These are phyloP conservation scores for Drosophila neoperkinsi DNA, from an alignment of 2,888 invertebrate species.

Conservation along the genomic window DNA sequence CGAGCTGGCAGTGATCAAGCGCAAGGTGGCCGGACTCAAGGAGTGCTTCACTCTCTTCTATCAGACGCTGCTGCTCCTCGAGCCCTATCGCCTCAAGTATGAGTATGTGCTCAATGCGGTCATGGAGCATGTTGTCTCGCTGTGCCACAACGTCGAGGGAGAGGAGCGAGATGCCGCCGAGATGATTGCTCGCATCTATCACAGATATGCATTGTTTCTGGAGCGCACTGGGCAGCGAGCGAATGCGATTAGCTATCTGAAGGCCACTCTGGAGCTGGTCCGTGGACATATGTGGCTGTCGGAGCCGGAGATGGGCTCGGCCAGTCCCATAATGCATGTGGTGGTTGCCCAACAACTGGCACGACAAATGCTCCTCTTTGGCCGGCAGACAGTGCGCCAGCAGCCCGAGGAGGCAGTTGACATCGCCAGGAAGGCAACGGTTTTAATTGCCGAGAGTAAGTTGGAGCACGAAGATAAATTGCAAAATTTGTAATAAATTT, in stretches of 20 bases:
- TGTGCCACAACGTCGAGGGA: slow-evolving; percentile 54
- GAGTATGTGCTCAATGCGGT: slow-evolving; percentile 70
- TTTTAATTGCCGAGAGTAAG: slow-evolving; percentile 71
- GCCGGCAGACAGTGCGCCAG: slow-evolving; percentile 48
- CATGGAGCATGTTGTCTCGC: slow-evolving; percentile 68
- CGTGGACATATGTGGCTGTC: slow-evolving; percentile 72
- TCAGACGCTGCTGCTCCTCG: slow-evolving; percentile 66
- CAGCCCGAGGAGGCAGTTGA: slow-evolving; percentile 63
- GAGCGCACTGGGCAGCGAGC: slow-evolving; percentile 38
- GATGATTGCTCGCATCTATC: slow-evolving; percentile 73
- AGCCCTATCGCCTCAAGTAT: slow-evolving; percentile 63
- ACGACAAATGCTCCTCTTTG: slow-evolving; percentile 60
- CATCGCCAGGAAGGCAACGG: slow-evolving; percentile 64
- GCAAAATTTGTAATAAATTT: neutral
- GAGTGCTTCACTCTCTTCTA: slow-evolving; percentile 65
- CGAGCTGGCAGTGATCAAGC: slow-evolving; percentile 62
- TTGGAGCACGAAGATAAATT: neutral
- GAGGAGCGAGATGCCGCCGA: slow-evolving; percentile 63
- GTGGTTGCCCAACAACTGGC: slow-evolving; percentile 61
- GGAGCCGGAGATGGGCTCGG: slow-evolving; percentile 45
- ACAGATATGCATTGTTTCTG: slow-evolving; percentile 61
- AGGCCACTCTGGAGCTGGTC: slow-evolving; percentile 62
- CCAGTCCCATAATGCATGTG: slow-evolving; percentile 63
- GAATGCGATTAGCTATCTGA: slow-evolving; percentile 62
- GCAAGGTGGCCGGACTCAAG: slow-evolving; percentile 53